A percentile compares a stretch with the other conserved stretches of the same genome.
Conservation (phyloP, 2,113 vertebrate species). For the Salminus brasiliensis region DNA sequence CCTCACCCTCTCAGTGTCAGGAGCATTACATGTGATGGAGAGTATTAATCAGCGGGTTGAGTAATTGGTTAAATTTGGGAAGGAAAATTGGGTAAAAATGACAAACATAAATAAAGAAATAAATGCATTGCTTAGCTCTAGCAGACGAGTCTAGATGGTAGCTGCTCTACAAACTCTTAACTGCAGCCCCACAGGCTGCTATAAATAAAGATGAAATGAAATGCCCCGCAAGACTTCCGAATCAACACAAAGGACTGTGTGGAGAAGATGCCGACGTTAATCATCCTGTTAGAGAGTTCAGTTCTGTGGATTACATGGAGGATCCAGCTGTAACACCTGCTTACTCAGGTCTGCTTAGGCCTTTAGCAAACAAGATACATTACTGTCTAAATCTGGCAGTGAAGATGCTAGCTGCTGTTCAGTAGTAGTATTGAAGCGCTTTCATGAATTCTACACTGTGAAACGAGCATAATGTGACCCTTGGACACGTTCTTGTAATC, state of each 20-base stretch:
- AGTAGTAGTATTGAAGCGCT: neutral
- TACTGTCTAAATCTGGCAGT: neutral
- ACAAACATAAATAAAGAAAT: no score
- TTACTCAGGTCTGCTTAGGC: neutral
- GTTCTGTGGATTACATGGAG: neutral
- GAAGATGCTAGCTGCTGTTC: neutral
- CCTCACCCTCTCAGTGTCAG: no score
- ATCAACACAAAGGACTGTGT: constrained; percentile 51
- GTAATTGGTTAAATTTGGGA: no score
- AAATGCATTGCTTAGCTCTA: constrained; percentile 22
- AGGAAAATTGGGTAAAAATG: no score
- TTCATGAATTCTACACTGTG: neutral
- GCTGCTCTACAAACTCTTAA: constrained; percentile 70
- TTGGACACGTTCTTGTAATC: neutral
- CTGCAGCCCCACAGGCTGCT: constrained; percentile 68
- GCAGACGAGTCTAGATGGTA: constrained; percentile 57
- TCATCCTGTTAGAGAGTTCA: constrained; percentile 37
- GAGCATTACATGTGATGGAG: no score
- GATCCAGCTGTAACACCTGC: neutral
- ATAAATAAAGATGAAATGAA: constrained; percentile 77
- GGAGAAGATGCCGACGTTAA: constrained; percentile 55
- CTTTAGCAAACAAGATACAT: neutral
- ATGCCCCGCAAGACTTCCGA: constrained; percentile 51
- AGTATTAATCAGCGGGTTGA: no score
- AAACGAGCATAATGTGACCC: neutral